These are phyloP conservation scores for Nowickia ferox DNA, from an alignment of 2,888 invertebrate genomes.

Conservation along the genomic window DNA sequence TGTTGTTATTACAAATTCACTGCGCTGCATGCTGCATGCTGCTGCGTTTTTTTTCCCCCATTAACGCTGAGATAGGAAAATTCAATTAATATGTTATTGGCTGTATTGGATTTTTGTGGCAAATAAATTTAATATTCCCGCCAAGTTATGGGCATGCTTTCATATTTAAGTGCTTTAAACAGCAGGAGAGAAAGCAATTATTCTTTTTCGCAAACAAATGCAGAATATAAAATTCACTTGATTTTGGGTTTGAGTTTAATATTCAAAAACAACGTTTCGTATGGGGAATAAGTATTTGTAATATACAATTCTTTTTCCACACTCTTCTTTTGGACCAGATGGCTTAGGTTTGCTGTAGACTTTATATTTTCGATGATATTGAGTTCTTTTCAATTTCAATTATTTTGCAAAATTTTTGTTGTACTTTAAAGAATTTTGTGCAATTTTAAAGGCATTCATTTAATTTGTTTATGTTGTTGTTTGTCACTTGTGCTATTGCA, in stretches of 20 bases:
- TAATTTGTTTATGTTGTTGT: constrained; percentile 36
- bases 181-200: constrained; percentile 38
- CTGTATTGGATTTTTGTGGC: constrained; percentile 59
- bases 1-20: constrained; percentile 8
- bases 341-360: too few relatives aligned
- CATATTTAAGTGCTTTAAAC: constrained; percentile 39
- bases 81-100: constrained; percentile 69
- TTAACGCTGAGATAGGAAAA: constrained; percentile 46
- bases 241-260: background rate
- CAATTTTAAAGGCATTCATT: constrained; percentile 6
- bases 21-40: background rate
- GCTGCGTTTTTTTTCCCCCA: background rate
- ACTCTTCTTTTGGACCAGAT: too few relatives aligned
- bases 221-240: background rate
- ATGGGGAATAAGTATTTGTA: too few relatives aligned
- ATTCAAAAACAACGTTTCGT: background rate
- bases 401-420: background rate
- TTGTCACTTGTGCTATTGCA: constrained; percentile 38
- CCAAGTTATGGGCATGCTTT: constrained; percentile 24
- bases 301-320: too few relatives aligned
- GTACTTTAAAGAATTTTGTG: background rate
- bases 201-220: background rate
- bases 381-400: background rate
- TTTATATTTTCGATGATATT: background rate
- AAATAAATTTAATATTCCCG: background rate